Percentiles rank a stretch among this genome's conserved stretches.
phyloP scores from a whole-genome alignment of 2,888 invertebrate genomes.

The Xylophagus ater region DNA sequence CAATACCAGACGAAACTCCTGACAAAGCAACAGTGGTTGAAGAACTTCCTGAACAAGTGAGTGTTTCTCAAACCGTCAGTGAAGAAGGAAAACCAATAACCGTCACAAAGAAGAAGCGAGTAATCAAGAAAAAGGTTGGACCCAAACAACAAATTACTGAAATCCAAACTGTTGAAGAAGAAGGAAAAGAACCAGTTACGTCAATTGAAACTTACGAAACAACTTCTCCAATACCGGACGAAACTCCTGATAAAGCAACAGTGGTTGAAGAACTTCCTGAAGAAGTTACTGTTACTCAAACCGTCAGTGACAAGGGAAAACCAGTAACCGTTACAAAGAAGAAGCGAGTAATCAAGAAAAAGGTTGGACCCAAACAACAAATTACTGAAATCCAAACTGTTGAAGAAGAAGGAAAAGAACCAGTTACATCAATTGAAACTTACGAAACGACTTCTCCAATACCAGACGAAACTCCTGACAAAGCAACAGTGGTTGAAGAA shows the following conservation, averaged over 20 bases:
- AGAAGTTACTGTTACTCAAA: conserved; percentile 25
- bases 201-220: too few relatives aligned
- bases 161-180: conserved; percentile 34
- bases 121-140: conserved; percentile 31
- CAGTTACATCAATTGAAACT: conserved; percentile 27
- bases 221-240: too few relatives aligned
- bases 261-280: conserved; percentile 27
- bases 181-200: conserved; percentile 28
- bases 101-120: conserved; percentile 26
- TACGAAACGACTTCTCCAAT: conserved; percentile 20
- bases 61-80: conserved; percentile 16
- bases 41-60: conserved; percentile 19
- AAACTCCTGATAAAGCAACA: conserved; percentile 20
- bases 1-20: background rate
- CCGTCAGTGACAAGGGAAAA: conserved; percentile 21
- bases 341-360: conserved; percentile 30
- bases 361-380: conserved; percentile 31
- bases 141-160: conserved; percentile 33
- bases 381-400: conserved; percentile 35
- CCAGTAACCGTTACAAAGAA: conserved; percentile 21
- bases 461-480: conserved; percentile 19
- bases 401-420: conserved; percentile 33
- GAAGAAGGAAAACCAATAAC: conserved; percentile 25
- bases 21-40: conserved; percentile 12
- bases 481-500: conserved; percentile 18